phyloP scores from a whole-genome alignment of 2,888 invertebrate genomes.

The Adela reaumurella region DNA sequence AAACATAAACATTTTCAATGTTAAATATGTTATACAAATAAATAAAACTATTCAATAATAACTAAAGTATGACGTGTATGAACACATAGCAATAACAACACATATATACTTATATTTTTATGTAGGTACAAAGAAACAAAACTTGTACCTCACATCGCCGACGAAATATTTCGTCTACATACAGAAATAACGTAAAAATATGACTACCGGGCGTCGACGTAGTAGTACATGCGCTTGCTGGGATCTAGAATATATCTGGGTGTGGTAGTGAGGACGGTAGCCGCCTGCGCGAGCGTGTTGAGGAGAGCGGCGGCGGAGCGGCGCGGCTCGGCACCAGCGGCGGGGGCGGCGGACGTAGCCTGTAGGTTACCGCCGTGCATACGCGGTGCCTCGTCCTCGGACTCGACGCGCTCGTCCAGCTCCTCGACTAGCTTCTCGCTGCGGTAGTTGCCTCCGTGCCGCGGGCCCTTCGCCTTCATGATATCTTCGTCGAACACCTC shows the following conservation, averaged over 20 bases:
- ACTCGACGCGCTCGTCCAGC: constrained; percentile 14
- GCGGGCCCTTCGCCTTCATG: constrained; percentile 29
- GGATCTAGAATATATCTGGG: constrained; percentile 44
- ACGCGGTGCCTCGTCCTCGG: background rate
- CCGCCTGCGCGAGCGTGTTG: constrained; percentile 36
- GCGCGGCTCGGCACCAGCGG: too few species aligned
- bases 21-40: too few species aligned
- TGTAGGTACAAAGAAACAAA: too few species aligned
- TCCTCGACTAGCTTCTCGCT: constrained; percentile 18
- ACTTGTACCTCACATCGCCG: too few species aligned
- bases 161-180: too few species aligned
- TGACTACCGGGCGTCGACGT: constrained; percentile 24
- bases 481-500: constrained; percentile 39
- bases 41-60: too few species aligned
- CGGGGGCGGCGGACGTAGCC: constrained; percentile 1
- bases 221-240: constrained; percentile 50
- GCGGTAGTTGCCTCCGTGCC: constrained; percentile 47
- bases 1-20: too few species aligned
- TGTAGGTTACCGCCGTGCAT: constrained; percentile 10
- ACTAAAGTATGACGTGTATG: too few species aligned
- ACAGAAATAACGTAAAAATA: too few species aligned
- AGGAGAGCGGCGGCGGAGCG: constrained; percentile 27
- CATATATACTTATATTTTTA: too few species aligned
- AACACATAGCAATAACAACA: too few species aligned
- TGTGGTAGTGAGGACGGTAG: constrained; percentile 34